Evolutionary conservation across 2,888 invertebrate species (phyloP).

Genomic region (Calliopum simillimum): DNA sequence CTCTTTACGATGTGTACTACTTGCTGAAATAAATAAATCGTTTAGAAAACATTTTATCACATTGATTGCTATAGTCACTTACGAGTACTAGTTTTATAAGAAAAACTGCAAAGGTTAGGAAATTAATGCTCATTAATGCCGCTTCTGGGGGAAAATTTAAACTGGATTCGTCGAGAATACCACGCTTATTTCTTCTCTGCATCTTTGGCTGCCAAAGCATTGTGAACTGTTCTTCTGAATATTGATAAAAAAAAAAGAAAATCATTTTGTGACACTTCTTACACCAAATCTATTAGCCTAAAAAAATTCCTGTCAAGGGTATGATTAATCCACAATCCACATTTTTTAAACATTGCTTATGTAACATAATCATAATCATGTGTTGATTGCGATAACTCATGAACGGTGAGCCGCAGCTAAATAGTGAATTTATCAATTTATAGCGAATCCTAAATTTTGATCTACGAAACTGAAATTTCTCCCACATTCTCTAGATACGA

Average conservation of each 20-base stretch:
- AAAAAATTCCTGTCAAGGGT: too few species aligned
- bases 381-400: too few species aligned
- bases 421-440: too few species aligned
- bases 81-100: constrained; percentile 86
- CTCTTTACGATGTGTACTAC: constrained; percentile 75
- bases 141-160: constrained; percentile 86
- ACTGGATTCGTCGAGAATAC: constrained; percentile 69
- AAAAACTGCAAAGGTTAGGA: constrained; percentile 87
- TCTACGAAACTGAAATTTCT: too few species aligned
- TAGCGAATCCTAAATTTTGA: too few species aligned
- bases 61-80: too few species aligned
- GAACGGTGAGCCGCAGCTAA: too few species aligned
- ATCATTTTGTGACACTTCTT: not conserved
- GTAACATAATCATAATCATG: too few species aligned
- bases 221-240: constrained; percentile 69
- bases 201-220: constrained; percentile 66
- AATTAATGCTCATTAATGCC: constrained; percentile 84
- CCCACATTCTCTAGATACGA: too few species aligned
- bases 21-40: constrained; percentile 70
- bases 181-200: constrained; percentile 53
- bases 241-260: constrained; percentile 12
- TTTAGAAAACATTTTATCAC: not conserved
- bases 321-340: too few species aligned
- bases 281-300: too few species aligned
- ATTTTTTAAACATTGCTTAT: too few species aligned